These are phyloP conservation scores for Typhlichthys eigenmanni DNA, from an alignment of 2,797 vertebrate species.

Conservation along the genomic window DNA sequence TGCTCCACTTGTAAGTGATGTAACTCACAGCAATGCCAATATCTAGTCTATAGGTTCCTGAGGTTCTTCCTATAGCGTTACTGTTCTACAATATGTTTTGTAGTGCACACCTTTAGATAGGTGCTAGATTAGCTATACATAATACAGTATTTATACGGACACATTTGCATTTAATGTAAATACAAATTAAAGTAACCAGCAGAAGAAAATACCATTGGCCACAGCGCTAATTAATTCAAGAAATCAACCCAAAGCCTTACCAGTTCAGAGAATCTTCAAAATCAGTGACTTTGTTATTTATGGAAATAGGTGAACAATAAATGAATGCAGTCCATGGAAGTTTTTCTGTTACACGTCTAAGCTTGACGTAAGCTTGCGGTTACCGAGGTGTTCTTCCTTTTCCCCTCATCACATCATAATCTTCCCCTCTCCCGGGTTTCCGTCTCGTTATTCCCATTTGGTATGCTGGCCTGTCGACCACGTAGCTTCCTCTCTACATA, in stretches of 20 bases:
- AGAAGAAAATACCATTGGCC: not conserved
- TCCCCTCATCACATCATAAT: constrained; percentile 1
- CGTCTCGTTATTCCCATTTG: constrained; percentile 22
- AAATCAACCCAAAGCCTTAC: not conserved
- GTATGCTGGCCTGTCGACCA: constrained; percentile 15
- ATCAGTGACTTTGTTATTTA: not conserved
- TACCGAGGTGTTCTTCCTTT: not conserved
- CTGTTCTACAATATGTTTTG: too few species aligned
- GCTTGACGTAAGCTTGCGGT: not conserved
- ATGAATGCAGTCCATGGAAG: not conserved
- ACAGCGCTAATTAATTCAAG: not conserved
- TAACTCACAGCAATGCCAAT: not conserved
- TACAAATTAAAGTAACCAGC: too few species aligned
- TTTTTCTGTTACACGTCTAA: not conserved
- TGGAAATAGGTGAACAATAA: not conserved
- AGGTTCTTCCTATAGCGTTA: not conserved
- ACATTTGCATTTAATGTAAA: too few species aligned
- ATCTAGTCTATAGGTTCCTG: not conserved
- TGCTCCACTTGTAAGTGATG: not conserved
- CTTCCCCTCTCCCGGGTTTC: constrained; percentile 24
- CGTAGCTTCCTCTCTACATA: constrained; percentile 48
- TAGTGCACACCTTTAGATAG: too few species aligned
- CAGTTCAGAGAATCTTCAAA: not conserved
- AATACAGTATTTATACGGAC: too few species aligned
- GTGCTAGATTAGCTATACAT: too few species aligned